A percentile compares a stretch with the other conserved stretches of the same genome.
Conservation (phyloP, 2,888 invertebrate species). For the Mycalesis mineus region DNA sequence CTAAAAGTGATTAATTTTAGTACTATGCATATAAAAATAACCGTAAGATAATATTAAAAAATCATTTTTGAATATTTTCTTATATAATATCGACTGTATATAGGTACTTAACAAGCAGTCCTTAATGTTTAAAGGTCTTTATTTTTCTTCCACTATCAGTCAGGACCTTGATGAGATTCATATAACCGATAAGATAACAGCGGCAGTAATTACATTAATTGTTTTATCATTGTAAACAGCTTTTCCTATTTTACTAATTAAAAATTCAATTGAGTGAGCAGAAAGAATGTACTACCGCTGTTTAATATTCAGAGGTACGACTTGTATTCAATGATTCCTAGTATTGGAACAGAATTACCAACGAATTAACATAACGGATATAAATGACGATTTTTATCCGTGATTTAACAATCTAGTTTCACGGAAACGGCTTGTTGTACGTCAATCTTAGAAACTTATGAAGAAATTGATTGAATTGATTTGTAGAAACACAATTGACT, state of each 20-base stretch:
- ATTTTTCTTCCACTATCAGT: neutral
- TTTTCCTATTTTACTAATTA: neutral
- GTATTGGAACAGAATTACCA: neutral
- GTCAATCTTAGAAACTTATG: neutral
- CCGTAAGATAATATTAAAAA: no score
- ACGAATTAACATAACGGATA: slow-evolving; percentile 1
- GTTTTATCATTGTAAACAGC: neutral
- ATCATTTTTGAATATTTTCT: no score
- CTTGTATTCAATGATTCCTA: neutral
- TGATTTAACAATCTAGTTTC: neutral
- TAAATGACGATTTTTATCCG: neutral
- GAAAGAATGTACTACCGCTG: neutral
- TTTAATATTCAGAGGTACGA: neutral
- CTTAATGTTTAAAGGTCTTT: neutral
- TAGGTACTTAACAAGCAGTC: no score
- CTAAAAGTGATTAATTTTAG: no score
- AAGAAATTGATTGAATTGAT: no score
- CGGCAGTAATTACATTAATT: neutral
- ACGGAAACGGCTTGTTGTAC: neutral
- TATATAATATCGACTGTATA: no score
- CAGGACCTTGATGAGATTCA: neutral
- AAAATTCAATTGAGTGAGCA: neutral
- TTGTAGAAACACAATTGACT: no score
- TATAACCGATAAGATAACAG: neutral
- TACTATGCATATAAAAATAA: no score